Percentiles rank a stretch among this genome's conserved stretches.
Conservation (phyloP, 2,888 invertebrate genomes). For the Polietes domitor region DNA sequence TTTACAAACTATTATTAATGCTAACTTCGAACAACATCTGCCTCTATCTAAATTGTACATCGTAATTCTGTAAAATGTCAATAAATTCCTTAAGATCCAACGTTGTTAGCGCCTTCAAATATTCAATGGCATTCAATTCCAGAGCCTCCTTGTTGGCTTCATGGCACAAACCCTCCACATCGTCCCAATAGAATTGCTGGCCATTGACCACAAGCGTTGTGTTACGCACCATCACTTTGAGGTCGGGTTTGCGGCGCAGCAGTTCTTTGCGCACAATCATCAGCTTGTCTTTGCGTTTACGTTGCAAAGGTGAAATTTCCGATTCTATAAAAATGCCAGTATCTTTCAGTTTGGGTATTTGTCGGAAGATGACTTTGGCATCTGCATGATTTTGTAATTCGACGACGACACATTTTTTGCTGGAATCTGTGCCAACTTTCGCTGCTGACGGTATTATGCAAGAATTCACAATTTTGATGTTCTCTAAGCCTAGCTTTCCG, state of each 20-base stretch:
- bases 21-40: background rate
- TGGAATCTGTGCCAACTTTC: background rate
- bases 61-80: constrained; percentile 67
- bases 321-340: constrained; percentile 68
- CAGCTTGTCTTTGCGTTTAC: constrained; percentile 67
- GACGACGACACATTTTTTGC: constrained; percentile 58
- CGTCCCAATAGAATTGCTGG: constrained; percentile 69
- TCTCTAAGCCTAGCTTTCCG: constrained; percentile 55
- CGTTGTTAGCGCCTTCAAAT: constrained; percentile 58
- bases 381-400: constrained; percentile 60
- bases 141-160: constrained; percentile 43
- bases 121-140: constrained; percentile 55
- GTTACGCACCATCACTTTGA: constrained; percentile 66
- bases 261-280: constrained; percentile 68
- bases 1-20: background rate
- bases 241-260: constrained; percentile 62
- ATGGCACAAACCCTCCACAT: constrained; percentile 66
- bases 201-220: constrained; percentile 63
- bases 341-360: constrained; percentile 64
- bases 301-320: constrained; percentile 64
- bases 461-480: constrained; percentile 58
- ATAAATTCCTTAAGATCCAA: constrained; percentile 68
- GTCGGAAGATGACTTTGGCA: constrained; percentile 62
- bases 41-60: constrained; percentile 56
- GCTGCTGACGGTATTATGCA: constrained; percentile 44